A percentile compares a stretch with the other conserved stretches of the same genome.
Conservation (phyloP, 1,140 invertebrate genomes). For the Asobara japonica region DNA sequence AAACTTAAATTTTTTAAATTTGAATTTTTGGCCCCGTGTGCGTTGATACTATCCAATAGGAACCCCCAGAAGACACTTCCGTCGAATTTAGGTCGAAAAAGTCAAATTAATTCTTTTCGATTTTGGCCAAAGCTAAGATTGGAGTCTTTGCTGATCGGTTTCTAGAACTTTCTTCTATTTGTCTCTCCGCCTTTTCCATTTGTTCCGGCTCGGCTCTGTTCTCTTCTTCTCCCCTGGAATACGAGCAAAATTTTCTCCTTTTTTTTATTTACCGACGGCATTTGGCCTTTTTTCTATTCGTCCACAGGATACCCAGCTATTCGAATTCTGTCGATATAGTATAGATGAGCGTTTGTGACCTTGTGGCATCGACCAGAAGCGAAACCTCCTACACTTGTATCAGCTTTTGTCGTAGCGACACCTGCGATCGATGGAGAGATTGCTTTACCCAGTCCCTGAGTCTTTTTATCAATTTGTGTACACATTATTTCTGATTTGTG, state of each 20-base stretch:
- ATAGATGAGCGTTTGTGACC: neutral
- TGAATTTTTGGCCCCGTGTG: no score
- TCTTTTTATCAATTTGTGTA: neutral
- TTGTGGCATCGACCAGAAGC: conserved; percentile 14
- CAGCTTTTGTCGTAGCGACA: neutral
- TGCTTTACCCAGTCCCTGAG: neutral
- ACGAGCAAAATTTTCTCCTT: no score
- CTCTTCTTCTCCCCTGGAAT: neutral
- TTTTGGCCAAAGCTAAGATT: no score
- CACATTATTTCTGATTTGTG: neutral
- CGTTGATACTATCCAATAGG: no score
- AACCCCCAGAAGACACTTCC: no score
- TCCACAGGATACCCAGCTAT: conserved; percentile 4
- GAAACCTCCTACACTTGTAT: neutral
- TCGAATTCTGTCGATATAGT: conserved; percentile 13
- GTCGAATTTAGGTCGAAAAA: no score
- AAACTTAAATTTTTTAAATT: no score
- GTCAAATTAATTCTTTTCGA: no score
- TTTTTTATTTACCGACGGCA: no score
- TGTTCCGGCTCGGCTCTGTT: no score
- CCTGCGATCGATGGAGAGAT: neutral
- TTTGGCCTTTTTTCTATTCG: no score
- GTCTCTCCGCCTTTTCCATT: neutral
- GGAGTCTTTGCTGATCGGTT: no score
- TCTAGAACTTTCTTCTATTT: neutral